These are phyloP conservation scores for Gymnarchus niloticus DNA, from an alignment of 2,113 vertebrate genomes.

Conservation along the genomic window DNA sequence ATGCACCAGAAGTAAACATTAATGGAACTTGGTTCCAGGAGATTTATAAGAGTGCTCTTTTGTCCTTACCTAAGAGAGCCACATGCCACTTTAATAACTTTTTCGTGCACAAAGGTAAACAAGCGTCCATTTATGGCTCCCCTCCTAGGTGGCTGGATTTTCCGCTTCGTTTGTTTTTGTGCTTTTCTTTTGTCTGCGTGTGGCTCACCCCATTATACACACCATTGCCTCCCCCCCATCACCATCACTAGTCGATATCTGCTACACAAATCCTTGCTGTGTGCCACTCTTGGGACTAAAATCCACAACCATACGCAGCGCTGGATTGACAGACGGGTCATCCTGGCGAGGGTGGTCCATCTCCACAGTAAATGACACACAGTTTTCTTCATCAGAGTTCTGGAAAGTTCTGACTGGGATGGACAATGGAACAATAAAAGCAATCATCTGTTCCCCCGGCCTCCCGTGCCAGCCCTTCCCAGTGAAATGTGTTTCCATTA, in stretches of 20 bases:
- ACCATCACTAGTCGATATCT: background rate
- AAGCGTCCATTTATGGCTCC: slow-evolving; percentile 56
- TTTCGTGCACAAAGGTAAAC: slow-evolving; percentile 64
- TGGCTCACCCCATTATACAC: background rate
- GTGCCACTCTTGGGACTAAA: background rate
- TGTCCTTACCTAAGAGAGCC: slow-evolving; percentile 54
- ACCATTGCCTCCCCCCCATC: background rate
- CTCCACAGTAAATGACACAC: slow-evolving; percentile 64
- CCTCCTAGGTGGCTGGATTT: slow-evolving; percentile 51
- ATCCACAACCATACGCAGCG: background rate
- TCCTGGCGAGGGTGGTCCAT: slow-evolving; percentile 51
- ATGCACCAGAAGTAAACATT: slow-evolving; percentile 66
- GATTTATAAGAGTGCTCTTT: slow-evolving; percentile 67
- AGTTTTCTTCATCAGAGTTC: slow-evolving; percentile 50
- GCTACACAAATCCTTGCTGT: background rate
- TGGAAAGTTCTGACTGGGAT: slow-evolving; percentile 52
- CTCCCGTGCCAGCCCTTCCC: slow-evolving; percentile 48
- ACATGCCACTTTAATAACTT: slow-evolving; percentile 64
- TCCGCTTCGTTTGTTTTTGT: slow-evolving; percentile 27
- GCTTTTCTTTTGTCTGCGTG: slow-evolving; percentile 34
- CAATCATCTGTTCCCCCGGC: slow-evolving; percentile 56
- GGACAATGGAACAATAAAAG: slow-evolving; percentile 62
- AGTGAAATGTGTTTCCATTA: slow-evolving; percentile 55
- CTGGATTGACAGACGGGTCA: slow-evolving; percentile 43
- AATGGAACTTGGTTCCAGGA: slow-evolving; percentile 69